Percentiles rank a stretch among this genome's conserved stretches.
Evolutionary conservation across 2,797 vertebrate genomes (phyloP).

Genomic region (Lophius americanus): DNA sequence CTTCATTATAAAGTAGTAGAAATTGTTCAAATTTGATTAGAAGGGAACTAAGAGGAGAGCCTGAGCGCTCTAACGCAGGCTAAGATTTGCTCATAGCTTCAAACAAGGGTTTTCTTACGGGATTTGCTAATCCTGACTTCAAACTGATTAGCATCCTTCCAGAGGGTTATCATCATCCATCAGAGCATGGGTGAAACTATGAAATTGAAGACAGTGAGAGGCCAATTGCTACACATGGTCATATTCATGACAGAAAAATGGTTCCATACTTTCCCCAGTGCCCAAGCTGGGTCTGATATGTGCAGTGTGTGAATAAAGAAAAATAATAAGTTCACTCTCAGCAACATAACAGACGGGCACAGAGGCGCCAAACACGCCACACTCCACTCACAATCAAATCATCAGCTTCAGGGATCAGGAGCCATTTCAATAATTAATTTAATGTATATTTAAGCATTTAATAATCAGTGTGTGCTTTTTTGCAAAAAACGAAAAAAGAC

Average conservation of each 20-base stretch:
- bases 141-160: not conserved
- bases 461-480: slow-evolving; percentile 11
- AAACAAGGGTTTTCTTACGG: slow-evolving; percentile 2
- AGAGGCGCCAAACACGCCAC: not conserved
- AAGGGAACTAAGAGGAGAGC: slow-evolving; percentile 21
- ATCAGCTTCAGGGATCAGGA: not conserved
- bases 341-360: slow-evolving; percentile 2
- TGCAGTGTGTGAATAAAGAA: not conserved
- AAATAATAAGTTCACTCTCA: not conserved
- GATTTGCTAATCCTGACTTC: slow-evolving; percentile 8
- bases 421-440: slow-evolving; percentile 6
- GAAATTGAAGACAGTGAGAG: not conserved
- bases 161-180: too few relatives aligned
- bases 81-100: slow-evolving; percentile 10
- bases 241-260: not conserved
- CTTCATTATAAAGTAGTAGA: slow-evolving; percentile 73
- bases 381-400: slow-evolving; percentile 6
- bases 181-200: not conserved
- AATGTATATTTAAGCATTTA: not conserved
- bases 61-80: slow-evolving; percentile 21
- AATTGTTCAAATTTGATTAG: slow-evolving; percentile 75
- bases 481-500: not conserved
- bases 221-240: not conserved
- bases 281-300: not conserved
- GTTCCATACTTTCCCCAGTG: not conserved